Evolutionary conservation across 2,797 vertebrate genomes (phyloP), one percentile per base, ranked within the genome.

Genomic region (Periparus ater): DNA sequence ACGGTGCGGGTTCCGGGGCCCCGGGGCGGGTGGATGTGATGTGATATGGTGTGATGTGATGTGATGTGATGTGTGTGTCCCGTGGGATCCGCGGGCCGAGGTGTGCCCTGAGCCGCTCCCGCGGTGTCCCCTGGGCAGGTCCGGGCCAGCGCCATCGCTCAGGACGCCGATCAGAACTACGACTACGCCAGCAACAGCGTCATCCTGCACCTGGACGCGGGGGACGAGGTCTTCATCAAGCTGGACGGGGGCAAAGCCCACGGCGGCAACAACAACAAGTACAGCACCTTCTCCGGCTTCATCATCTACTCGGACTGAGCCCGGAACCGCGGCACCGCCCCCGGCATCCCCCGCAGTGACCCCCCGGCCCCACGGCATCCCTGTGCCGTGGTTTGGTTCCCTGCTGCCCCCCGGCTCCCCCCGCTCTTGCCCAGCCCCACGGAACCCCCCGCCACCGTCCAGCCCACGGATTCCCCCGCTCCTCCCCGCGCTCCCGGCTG

Each of bases 101-200:
- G 13, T 20, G 53, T 17, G 42, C 32, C 65, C 89, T 51, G 83
- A 85, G 61, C 25, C 0, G 13, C 47, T 93, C 29, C 77, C 15
- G 3, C 26, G 1, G 34, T 86, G 66, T 90, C 62, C 89, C 84
- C 72, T 48, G 89, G 40, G 7, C 97, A 99, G 99, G 99, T 99
- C 16, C 98, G 99, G 89, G 99, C 99, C 96, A 99, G 99, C 5
- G 99, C 99, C 96, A 99, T 99, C 21, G 99, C 99, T 22, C 99
- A 99, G 97, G 99, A 99, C 2, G 99, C 99, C 0, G 99, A 99
- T 96, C 99, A 99, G 98, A 99, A 99, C 98, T 99, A 99, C 7
- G 99, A 99, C 98, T 99, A 99, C 25, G 99, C 99, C 95, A 99
- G 99, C 97, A 99, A 99, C 98, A 99, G 99, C 50, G 99, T 99